Percentiles rank a stretch among this genome's conserved stretches.
These are phyloP conservation scores for Semotilus atromaculatus DNA, from an alignment of 2,797 vertebrate species.

Conservation along the genomic window DNA sequence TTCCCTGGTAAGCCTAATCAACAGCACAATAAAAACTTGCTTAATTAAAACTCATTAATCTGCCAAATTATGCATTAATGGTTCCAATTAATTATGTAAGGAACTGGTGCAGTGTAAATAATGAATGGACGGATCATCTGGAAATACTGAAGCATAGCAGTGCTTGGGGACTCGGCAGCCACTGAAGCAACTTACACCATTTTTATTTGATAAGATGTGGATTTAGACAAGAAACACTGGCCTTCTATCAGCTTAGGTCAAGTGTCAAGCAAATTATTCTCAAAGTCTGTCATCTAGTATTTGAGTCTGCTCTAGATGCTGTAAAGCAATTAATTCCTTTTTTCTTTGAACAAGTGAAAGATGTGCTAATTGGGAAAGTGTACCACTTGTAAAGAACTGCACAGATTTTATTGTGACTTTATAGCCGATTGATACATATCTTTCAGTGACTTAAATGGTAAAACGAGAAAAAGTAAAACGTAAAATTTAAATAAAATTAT, in stretches of 20 bases:
- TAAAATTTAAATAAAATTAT: background rate
- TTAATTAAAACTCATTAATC: slow-evolving; percentile 77
- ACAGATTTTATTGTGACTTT: background rate
- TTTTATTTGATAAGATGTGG: background rate
- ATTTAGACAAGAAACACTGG: slow-evolving; percentile 15
- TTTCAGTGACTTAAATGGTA: background rate
- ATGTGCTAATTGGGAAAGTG: background rate
- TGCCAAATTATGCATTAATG: slow-evolving; percentile 71
- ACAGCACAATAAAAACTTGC: slow-evolving; percentile 68
- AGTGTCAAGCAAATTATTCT: background rate
- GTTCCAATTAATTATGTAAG: slow-evolving; percentile 73
- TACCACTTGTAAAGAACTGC: background rate
- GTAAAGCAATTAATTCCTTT: background rate
- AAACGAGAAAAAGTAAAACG: background rate
- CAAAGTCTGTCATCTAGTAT: background rate
- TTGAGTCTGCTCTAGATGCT: background rate
- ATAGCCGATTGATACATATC: background rate
- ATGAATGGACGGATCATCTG: slow-evolving; percentile 58
- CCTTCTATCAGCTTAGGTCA: slow-evolving; percentile 4
- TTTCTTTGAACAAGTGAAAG: background rate
- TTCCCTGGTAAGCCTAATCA: slow-evolving; percentile 67
- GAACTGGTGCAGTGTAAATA: slow-evolving; percentile 71
- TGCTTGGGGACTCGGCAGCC: slow-evolving; percentile 38
- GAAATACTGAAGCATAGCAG: slow-evolving; percentile 60
- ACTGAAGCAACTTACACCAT: background rate